phyloP scores from a whole-genome alignment of 2,888 invertebrate genomes.

The Stenichneumon culpator region DNA sequence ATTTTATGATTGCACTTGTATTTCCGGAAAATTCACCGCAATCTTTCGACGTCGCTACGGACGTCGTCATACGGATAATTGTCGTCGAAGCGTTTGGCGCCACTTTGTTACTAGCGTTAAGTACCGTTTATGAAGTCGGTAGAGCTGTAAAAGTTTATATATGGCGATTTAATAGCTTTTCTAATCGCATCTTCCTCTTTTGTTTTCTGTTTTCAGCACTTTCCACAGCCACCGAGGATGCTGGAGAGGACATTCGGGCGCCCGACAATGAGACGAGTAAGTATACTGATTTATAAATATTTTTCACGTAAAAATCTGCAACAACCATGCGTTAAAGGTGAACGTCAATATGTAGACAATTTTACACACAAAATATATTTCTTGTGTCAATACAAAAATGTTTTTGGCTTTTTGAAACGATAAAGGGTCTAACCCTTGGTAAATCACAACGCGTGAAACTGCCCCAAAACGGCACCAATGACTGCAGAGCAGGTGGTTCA shows the following conservation, averaged over 20 bases:
- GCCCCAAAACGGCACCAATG: too few species aligned
- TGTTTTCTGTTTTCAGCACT: constrained; percentile 77
- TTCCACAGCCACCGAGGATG: constrained; percentile 81
- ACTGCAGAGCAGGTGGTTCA: too few species aligned
- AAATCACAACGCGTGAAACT: too few species aligned
- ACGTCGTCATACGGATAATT: neutral
- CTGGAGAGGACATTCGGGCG: constrained; percentile 77
- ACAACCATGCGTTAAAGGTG: neutral
- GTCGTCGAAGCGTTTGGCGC: neutral
- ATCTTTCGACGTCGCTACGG: neutral
- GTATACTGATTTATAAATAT: constrained; percentile 59
- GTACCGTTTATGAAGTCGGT: neutral
- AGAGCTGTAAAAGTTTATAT: neutral
- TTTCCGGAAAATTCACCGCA: constrained; percentile 1
- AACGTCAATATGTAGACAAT: neutral
- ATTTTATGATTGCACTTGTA: neutral
- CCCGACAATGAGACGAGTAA: constrained; percentile 82
- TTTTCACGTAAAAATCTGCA: neutral
- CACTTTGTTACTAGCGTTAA: constrained; percentile 3
- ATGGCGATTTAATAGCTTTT: neutral
- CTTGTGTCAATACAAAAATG: too few species aligned
- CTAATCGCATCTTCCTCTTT: constrained; percentile 18
- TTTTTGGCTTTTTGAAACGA: neutral
- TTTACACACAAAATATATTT: neutral
- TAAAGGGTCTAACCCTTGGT: neutral